Conservation (phyloP, 2,797 vertebrate genomes). For the Agapornis canus region DNA sequence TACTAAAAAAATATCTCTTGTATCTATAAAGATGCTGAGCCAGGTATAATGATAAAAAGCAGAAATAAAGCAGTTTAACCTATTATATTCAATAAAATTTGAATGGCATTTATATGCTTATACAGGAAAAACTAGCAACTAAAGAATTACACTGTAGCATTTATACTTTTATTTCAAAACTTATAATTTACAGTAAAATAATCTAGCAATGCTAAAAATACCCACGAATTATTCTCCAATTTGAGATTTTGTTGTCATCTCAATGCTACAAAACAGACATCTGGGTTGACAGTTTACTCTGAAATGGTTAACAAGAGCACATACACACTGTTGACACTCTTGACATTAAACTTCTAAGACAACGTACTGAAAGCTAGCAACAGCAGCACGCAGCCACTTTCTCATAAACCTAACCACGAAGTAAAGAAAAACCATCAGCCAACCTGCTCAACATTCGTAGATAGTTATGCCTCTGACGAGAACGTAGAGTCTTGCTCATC, state of each 20-base stretch:
- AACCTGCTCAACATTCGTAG: slow-evolving; percentile 75
- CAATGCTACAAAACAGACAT: not conserved
- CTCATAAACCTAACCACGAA: not conserved
- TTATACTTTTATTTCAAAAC: not conserved
- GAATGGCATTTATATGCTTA: not conserved
- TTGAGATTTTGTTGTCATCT: not conserved
- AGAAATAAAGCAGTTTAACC: not conserved
- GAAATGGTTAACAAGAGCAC: not conserved
- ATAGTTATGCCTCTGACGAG: slow-evolving; percentile 78
- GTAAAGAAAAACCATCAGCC: not conserved
- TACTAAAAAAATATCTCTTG: not conserved
- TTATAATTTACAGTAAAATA: not conserved
- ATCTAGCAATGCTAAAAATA: not conserved
- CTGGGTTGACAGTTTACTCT: not conserved
- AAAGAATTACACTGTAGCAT: not conserved
- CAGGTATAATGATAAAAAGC: not conserved
- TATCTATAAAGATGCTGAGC: not conserved
- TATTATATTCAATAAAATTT: not conserved
- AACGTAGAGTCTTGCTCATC: slow-evolving; percentile 67
- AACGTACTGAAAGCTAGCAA: not conserved
- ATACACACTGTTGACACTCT: not conserved
- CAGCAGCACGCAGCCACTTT: not conserved
- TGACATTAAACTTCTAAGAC: not conserved
- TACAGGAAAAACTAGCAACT: not conserved
- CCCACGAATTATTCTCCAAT: not conserved